Conservation (phyloP, 2,888 invertebrate species). For the Synanthedon vespiformis region DNA sequence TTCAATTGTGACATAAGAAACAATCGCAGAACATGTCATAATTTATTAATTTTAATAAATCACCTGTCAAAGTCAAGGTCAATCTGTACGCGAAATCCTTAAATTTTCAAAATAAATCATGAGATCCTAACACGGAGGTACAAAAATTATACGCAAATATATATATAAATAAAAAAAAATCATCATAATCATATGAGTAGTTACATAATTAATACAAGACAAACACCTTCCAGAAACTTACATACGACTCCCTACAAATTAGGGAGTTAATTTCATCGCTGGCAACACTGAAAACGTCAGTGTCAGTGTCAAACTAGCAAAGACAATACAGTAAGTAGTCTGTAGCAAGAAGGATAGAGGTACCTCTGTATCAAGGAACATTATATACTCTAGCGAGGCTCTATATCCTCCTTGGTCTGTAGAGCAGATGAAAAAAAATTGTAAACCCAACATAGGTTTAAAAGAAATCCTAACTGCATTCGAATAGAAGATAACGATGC, state of each 20-base stretch:
- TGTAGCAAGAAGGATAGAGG: too few species aligned
- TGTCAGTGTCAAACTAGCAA: constrained; percentile 5
- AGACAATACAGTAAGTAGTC: constrained; percentile 9
- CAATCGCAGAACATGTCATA: too few species aligned
- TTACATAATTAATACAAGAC: not conserved
- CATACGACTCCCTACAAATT: not conserved
- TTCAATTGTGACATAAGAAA: too few species aligned
- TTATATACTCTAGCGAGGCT: too few species aligned
- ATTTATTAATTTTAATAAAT: too few species aligned
- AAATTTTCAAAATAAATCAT: not conserved
- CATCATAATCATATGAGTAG: not conserved
- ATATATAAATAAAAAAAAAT: not conserved
- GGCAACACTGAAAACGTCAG: constrained; percentile 18
- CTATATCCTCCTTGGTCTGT: constrained; percentile 3
- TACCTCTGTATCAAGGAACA: too few species aligned
- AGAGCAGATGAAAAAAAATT: constrained; percentile 17
- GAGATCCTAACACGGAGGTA: not conserved
- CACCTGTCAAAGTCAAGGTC: too few species aligned
- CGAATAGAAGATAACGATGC: constrained; percentile 77
- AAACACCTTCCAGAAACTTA: not conserved
- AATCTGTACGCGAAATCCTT: not conserved
- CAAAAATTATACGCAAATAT: not conserved
- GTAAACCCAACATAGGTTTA: constrained; percentile 7
- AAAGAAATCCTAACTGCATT: constrained; percentile 58
- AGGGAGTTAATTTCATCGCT: not conserved